Conservation (phyloP, 2,113 vertebrate genomes). For the Silurus meridionalis region DNA sequence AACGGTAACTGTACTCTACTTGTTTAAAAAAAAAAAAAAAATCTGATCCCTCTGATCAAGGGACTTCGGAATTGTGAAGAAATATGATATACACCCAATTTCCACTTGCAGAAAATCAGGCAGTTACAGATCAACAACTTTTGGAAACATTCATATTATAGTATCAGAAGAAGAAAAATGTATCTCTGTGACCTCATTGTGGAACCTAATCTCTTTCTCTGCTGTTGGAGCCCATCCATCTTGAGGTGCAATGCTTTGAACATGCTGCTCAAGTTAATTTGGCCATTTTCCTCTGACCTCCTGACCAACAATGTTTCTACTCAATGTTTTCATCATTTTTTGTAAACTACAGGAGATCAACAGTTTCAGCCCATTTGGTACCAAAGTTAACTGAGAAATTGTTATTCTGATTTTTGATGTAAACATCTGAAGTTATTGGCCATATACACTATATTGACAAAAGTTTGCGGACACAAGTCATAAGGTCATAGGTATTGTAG, state of each 20-base stretch:
- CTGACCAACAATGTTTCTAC: not conserved
- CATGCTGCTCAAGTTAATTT: not conserved
- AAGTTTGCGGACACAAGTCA: too few species aligned
- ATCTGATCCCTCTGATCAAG: not conserved
- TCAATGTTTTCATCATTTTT: not conserved
- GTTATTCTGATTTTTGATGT: not conserved
- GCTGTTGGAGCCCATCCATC: not conserved
- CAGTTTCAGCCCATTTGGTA: not conserved
- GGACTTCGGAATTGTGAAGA: not conserved
- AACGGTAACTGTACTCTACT: constrained; percentile 74
- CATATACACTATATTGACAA: not conserved
- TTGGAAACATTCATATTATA: not conserved
- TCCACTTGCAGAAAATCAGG: not conserved
- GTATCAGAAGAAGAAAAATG: not conserved
- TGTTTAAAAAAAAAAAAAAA: not conserved
- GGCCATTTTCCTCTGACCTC: not conserved
- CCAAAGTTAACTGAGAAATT: too few species aligned
- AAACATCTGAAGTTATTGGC: not conserved
- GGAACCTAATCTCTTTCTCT: not conserved
- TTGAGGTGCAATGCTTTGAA: too few species aligned
- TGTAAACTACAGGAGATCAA: not conserved
- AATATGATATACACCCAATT: not conserved
- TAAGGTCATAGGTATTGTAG: too few species aligned
- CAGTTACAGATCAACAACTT: not conserved
- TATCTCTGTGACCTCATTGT: not conserved